These are phyloP conservation scores for Formica selysi DNA, from an alignment of 1,140 invertebrate species.

Conservation along the genomic window DNA sequence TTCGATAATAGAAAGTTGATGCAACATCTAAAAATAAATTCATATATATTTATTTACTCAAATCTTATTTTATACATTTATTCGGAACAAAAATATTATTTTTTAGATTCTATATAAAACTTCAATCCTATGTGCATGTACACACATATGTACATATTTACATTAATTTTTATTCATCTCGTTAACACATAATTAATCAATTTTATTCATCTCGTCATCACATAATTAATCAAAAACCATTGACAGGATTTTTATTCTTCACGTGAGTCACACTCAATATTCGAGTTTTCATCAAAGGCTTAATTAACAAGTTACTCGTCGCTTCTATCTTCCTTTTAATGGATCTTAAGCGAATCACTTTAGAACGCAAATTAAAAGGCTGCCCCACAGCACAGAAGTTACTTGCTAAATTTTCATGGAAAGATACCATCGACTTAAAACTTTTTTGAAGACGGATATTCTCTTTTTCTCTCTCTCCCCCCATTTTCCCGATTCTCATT, in stretches of 20 bases:
- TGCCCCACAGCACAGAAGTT: not conserved
- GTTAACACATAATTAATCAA: not conserved
- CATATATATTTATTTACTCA: not conserved
- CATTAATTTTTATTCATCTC: slow-evolving; percentile 2
- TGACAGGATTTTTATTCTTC: not conserved
- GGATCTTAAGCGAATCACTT: slow-evolving; percentile 1
- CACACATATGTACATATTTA: too few species aligned
- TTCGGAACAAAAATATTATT: not conserved
- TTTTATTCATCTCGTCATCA: too few species aligned
- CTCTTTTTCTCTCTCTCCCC: too few species aligned
- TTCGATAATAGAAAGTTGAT: not conserved
- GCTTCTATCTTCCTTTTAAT: slow-evolving; percentile 20
- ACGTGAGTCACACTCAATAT: not conserved
- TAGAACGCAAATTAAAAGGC: slow-evolving; percentile 19
- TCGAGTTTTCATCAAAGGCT: slow-evolving; percentile 5
- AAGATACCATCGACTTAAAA: not conserved
- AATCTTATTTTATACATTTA: not conserved
- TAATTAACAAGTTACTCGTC: slow-evolving; percentile 16
- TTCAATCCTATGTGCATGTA: not conserved
- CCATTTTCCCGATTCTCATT: not conserved
- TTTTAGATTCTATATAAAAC: slow-evolving; percentile 14
- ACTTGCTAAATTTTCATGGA: not conserved
- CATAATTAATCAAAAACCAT: not conserved
- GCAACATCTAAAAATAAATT: not conserved
- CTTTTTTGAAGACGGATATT: not conserved